Evolutionary conservation across 37 sponge, comb jelly and placozoan species (phyloP), one percentile per base, ranked within the genome.

Genomic region (Corticium candelabrum): DNA sequence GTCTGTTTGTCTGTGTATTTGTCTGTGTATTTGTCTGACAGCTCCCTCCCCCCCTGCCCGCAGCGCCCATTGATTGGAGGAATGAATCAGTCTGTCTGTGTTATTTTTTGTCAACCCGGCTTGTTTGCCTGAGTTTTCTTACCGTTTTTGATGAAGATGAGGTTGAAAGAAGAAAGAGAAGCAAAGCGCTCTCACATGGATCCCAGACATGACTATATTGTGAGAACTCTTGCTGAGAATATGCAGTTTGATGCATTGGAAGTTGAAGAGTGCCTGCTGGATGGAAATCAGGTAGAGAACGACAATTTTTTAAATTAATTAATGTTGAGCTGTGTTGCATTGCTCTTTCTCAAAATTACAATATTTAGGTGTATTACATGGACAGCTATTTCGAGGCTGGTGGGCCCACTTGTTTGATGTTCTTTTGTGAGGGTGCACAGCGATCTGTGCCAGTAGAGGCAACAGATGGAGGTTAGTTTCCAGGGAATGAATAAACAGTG

Each of bases 211-310:
- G 68, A 76, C 29, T 90, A 85, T 67, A 78, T 93, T 11, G 1
- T 90, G 0, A 68, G 69, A 21, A 34, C 83, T 3, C 86, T 93
- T 30, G 88, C 90, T 21, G 78, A 74, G 40, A 70, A 75, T 30
- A 81, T 93, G 29, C 67, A 82, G 0, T 69, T 93, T 50, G 84
- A 80, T 15, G 30, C 32, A 1, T 0, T 73, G 41, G 82, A 68
- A 2, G 90, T 93, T 3, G 90, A 90, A 40, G 90, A 93, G 27
- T 85, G 80, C 56, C 39, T 93, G 67, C 76, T 90, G 11, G 84
- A 93, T 76, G 94, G 94, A 39, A 78, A 90, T 67, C 94, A 93
- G 82, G 94, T 93, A 69, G 40, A n/a, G 39, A 29, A 76, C n/a
- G 15, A 15, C 67, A n/a, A n/a, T n/a, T n/a, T n/a, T 1, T 35